phyloP scores from a whole-genome alignment of 2,888 invertebrate genomes.

The Boloria euphrosyne region DNA sequence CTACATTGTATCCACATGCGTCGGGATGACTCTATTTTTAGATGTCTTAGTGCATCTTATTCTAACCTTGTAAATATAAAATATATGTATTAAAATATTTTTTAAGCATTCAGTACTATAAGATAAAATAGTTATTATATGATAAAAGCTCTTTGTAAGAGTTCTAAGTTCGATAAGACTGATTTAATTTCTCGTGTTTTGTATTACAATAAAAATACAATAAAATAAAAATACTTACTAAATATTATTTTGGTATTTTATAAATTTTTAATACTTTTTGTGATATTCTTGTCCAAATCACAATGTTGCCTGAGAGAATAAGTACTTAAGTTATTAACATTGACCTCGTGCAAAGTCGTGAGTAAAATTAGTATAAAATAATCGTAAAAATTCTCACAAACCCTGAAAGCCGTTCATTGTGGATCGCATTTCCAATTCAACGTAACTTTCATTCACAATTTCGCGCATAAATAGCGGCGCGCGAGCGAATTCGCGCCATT shows the following conservation, averaged over 20 bases:
- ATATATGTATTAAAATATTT: background rate
- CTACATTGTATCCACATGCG: no score
- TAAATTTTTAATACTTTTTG: no score
- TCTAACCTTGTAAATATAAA: background rate
- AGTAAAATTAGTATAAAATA: no score
- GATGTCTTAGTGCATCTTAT: background rate
- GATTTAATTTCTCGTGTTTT: no score
- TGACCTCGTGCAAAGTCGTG: background rate
- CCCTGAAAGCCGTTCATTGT: conserved; percentile 1
- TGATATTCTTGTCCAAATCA: background rate
- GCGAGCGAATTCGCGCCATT: conserved; percentile 62
- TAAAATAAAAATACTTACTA: no score
- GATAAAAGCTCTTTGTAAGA: background rate
- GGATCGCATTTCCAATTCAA: conserved; percentile 5
- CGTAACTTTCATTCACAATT: conserved; percentile 47
- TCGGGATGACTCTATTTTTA: no score
- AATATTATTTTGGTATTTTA: no score
- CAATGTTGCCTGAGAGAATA: background rate
- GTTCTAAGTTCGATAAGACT: no score
- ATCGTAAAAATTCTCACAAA: background rate
- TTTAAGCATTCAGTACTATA: background rate
- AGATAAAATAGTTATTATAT: background rate
- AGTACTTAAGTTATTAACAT: no score
- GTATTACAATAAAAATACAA: no score
- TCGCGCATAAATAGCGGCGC: conserved; percentile 55